Conservation (phyloP, 2,113 vertebrate species). For the Rhagologus leucostigma region DNA sequence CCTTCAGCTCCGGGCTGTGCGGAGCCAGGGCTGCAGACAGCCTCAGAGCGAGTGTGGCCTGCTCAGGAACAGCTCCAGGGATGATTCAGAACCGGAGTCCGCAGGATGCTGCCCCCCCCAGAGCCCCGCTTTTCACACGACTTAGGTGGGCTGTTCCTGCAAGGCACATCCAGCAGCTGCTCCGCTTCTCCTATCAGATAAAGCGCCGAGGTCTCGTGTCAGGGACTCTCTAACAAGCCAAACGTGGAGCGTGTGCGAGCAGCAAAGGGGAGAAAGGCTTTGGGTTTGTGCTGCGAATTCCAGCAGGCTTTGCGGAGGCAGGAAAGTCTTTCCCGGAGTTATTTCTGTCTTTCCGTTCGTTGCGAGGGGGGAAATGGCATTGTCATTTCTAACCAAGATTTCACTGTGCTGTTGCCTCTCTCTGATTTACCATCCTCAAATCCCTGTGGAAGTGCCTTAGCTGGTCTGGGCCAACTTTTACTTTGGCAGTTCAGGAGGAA, state of each 20-base stretch:
- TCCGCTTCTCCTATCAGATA: neutral
- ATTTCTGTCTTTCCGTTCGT: slow-evolving; percentile 50
- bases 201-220: neutral
- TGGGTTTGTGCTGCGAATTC: neutral
- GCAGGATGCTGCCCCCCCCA: neutral
- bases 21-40: neutral
- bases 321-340: slow-evolving; percentile 43
- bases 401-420: slow-evolving; percentile 30
- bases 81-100: neutral
- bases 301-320: neutral
- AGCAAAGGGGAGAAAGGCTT: neutral
- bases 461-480: slow-evolving; percentile 10
- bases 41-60: neutral
- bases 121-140: slow-evolving; percentile 4
- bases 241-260: neutral
- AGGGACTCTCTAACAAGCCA: neutral
- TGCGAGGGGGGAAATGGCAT: slow-evolving; percentile 21
- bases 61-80: slow-evolving; percentile 15
- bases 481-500: slow-evolving; percentile 55
- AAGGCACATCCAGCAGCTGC: slow-evolving; percentile 9
- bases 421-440: slow-evolving; percentile 57
- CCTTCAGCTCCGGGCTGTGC: neutral
- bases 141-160: slow-evolving; percentile 39
- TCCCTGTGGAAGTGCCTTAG: slow-evolving; percentile 41
- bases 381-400: slow-evolving; percentile 18